A percentile compares a stretch with the other conserved stretches of the same genome.
These are phyloP conservation scores for Busseola fusca DNA, from an alignment of 2,888 invertebrate genomes.

Conservation along the genomic window DNA sequence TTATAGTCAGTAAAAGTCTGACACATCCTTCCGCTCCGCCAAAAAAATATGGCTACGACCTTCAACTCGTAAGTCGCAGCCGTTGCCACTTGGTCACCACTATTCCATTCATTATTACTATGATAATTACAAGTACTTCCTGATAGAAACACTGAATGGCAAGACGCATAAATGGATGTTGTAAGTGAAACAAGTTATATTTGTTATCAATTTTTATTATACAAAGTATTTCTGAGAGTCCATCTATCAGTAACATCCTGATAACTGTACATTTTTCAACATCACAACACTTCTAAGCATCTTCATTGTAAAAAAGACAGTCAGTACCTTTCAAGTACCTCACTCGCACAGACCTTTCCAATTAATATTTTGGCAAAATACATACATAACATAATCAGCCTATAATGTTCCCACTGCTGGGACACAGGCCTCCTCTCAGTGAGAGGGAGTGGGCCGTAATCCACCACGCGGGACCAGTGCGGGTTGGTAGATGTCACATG, in stretches of 20 bases:
- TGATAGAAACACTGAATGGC: not conserved
- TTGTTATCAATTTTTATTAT: constrained; percentile 67
- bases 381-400: no score
- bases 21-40: no score
- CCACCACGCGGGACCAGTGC: no score
- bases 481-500: no score
- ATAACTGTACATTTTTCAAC: constrained; percentile 60
- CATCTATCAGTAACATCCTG: constrained; percentile 62
- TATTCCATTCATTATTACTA: no score
- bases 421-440: no score
- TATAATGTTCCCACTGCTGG: no score
- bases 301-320: constrained; percentile 63
- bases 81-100: not conserved
- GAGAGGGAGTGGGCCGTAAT: no score
- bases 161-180: not conserved
- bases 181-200: constrained; percentile 29
- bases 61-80: no score
- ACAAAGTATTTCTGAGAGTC: constrained; percentile 67
- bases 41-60: no score
- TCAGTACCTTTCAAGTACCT: constrained; percentile 49
- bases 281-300: constrained; percentile 61
- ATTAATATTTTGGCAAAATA: constrained; percentile 55
- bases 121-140: not conserved
- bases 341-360: constrained; percentile 51
- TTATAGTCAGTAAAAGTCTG: no score